phyloP scores from a whole-genome alignment of 2,113 vertebrate species.

The Percina caprodes region DNA sequence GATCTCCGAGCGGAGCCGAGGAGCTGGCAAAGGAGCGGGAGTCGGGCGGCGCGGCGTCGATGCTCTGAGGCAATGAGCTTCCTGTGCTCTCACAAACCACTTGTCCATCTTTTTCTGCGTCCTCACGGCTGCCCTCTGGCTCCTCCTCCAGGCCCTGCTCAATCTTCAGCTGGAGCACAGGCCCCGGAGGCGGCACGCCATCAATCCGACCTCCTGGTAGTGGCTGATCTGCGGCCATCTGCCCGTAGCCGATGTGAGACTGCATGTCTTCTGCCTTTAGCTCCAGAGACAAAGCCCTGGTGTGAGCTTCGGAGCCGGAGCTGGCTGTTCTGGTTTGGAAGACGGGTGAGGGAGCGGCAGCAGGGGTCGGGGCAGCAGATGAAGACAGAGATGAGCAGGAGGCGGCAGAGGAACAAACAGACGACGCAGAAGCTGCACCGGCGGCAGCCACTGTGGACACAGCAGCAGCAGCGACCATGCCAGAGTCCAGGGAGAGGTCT shows the following conservation, averaged over 20 bases:
- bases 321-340: conserved; percentile 48
- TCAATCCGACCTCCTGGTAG: conserved; percentile 16
- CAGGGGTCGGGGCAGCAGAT: conserved; percentile 74
- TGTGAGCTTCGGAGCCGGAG: neutral
- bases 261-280: conserved; percentile 88
- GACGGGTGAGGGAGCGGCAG: conserved; percentile 68
- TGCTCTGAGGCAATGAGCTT: conserved; percentile 25
- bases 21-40: conserved; percentile 59
- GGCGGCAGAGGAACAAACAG: conserved; percentile 71
- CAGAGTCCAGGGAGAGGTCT: conserved; percentile 54
- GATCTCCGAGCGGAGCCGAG: conserved; percentile 68
- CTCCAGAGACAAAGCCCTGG: conserved; percentile 54
- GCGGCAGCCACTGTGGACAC: conserved; percentile 16
- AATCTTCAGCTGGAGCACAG: conserved; percentile 73
- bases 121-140: conserved; percentile 21
- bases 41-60: conserved; percentile 44
- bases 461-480: conserved; percentile 58
- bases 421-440: conserved; percentile 48
- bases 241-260: conserved; percentile 71
- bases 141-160: conserved; percentile 70
- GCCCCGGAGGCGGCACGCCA: conserved; percentile 19
- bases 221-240: conserved; percentile 50
- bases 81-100: conserved; percentile 40
- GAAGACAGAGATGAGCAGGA: conserved; percentile 78
- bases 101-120: conserved; percentile 8